Conservation (phyloP, 2,888 invertebrate species). For the Dioctria rufipes region DNA sequence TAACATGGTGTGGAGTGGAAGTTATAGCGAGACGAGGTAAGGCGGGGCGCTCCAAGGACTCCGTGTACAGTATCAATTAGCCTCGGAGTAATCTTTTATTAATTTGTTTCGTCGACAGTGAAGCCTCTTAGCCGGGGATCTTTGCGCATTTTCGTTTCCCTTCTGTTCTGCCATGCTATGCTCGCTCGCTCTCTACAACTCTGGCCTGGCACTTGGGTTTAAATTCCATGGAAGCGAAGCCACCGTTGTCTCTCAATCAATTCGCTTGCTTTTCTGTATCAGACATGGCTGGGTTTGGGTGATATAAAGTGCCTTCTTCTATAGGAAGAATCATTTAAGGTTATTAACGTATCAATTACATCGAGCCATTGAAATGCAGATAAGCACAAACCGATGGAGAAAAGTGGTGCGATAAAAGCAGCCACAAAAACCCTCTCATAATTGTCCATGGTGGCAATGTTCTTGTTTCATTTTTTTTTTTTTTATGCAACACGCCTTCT, state of each 20-base stretch:
- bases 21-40: conserved; percentile 9
- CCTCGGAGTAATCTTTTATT: conserved; percentile 55
- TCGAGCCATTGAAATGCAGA: conserved; percentile 43
- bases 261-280: neutral
- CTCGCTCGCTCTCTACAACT: neutral
- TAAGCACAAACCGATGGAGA: conserved; percentile 15
- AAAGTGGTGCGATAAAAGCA: conserved; percentile 19
- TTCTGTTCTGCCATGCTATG: neutral
- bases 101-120: conserved; percentile 54
- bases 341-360: conserved; percentile 51
- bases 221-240: conserved; percentile 23
- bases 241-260: conserved; percentile 31
- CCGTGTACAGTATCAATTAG: conserved; percentile 55
- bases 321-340: conserved; percentile 29
- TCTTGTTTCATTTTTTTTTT: neutral
- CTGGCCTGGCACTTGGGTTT: neutral
- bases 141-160: conserved; percentile 26
- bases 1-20: neutral
- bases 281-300: neutral
- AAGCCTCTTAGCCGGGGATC: conserved; percentile 48
- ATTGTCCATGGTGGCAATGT: conserved; percentile 26
- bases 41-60: conserved; percentile 7
- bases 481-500: neutral
- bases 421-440: conserved; percentile 37
- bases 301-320: neutral